Base-by-base conservation (phyloP, 2,888 invertebrate species). In the Acronicta alni region DNA sequence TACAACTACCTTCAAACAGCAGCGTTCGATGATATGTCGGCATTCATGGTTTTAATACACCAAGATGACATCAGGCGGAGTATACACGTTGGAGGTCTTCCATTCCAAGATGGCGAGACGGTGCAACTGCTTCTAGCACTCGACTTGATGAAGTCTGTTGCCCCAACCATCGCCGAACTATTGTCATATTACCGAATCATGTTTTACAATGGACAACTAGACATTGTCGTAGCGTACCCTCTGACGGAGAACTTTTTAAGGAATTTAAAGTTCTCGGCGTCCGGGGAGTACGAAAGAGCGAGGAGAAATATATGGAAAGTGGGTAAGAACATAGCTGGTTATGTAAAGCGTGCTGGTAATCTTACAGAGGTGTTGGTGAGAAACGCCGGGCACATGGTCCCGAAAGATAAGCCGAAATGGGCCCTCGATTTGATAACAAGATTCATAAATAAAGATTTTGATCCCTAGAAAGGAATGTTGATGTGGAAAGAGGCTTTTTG, bases 341-440 rank as follows among this genome's bases (percentile, higher is more conserved):
- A 97, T 87, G 95, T 95, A 1, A 97, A 96, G 83, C 93, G 93
- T 67, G 96, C 96, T n/a, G 96, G 96, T 0, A 96, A 97, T 79
- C 89, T 97, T 20, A 96, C 96, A 0, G 97, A 97, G 79, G 94
- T 97, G 1, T 82, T 97, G 69, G 96, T 97, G 0, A 92, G 97
- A 37, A 95, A 97, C 88, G 96, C 97, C 8, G 97, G 98, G 0
- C 97, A 98, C 79, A 96, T 97, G 94, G 95, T 96, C 2, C 95
- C 96, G 0, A 83, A 88, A 47, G 96, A 96, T 75, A 95, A 96
- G 71, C 96, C 96, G 0, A 89, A 92, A 62, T 95, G 95, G 92
- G 94, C 95, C 0, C 88, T 93, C 3, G 93, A 96, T 77, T 84
- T 96, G 79, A 95, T 96, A 37, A 92, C 89, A 43, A 89, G 89